Evolutionary conservation across 2,797 vertebrate genomes (phyloP).

Genomic region (Steatocranus sp.): DNA sequence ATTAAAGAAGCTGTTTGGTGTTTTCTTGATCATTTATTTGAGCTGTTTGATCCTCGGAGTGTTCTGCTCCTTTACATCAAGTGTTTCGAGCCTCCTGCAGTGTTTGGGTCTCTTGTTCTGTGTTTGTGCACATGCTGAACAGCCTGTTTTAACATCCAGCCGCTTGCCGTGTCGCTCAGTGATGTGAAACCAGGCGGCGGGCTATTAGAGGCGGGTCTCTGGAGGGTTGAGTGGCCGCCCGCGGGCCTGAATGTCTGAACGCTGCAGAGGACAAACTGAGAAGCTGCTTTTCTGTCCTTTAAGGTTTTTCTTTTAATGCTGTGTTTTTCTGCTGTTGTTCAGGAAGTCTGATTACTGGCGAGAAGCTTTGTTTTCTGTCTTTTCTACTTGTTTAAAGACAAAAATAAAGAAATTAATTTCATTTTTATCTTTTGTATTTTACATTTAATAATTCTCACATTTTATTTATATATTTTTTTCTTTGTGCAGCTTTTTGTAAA

Average conservation of each 20-base stretch:
- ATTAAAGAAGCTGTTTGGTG: background rate
- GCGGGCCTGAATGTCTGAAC: background rate
- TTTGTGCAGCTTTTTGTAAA: background rate
- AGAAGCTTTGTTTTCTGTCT: background rate
- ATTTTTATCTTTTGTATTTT: background rate
- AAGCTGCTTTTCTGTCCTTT: background rate
- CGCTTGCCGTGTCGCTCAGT: background rate
- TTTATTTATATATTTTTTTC: background rate
- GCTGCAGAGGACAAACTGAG: background rate
- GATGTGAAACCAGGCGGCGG: background rate
- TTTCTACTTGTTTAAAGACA: background rate
- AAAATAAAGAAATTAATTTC: background rate
- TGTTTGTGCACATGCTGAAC: background rate
- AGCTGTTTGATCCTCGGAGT: background rate
- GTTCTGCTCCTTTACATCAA: background rate
- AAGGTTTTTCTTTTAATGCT: background rate
- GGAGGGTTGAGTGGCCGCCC: slow-evolving; percentile 10
- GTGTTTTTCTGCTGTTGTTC: background rate
- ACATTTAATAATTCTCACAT: background rate
- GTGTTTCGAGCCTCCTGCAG: background rate
- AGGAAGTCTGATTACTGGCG: background rate
- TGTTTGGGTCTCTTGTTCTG: background rate
- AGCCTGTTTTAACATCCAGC: background rate
- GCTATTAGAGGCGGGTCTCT: slow-evolving; percentile 3
- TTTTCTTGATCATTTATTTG: background rate